Evolutionary conservation across 1,140 invertebrate genomes (phyloP), one percentile per base, ranked within the genome.

Genomic region (Procambarus clarkii): DNA sequence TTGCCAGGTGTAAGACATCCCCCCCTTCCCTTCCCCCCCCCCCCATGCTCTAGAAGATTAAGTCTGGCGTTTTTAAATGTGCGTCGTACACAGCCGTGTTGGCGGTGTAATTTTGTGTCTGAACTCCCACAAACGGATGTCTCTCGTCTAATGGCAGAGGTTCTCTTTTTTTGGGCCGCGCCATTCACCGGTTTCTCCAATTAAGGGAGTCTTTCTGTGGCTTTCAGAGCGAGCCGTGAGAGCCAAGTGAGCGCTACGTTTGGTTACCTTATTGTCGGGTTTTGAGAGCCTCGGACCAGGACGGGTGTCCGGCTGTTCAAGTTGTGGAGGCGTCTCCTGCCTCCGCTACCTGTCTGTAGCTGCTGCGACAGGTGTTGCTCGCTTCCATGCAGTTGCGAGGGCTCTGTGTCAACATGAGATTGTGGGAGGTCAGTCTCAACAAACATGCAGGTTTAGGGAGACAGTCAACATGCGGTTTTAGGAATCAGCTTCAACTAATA

Each of bases 181-280:
- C 85, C 58, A 78, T 87, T 87, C 85, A 87, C 18, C 2, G 85
- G 21, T 21, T 5, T 21, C 44, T 18, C 85, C 85, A 87, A 87
- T 87, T 87, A 87, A 71, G 48, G 34, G 48, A 77, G 79, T 87
- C 74, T 78, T 87, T 87, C 85, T 79, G 79, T 81, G 45, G 21
- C 11, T 60, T 3, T 9, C 60, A 64, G 60, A 21, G 15, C 13
- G 60, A 64, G 60, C 13, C 60, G 50, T 5, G 50, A 11, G 54
- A 58, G 5, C 54, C 54, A 64, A 18, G 18, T 34, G 21, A 60
- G 50, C 50, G n/a, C 80, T 18, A 24, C 15, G 80, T 82, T 82
- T 82, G 80, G 60, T 82, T 82, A 82, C 80, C 80, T 58, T 60
- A 54, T 46, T 77, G 76, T 24, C 21, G 18, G 15, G 13, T 11